Conservation (phyloP, 1,140 invertebrate species). For the Limonius californicus region DNA sequence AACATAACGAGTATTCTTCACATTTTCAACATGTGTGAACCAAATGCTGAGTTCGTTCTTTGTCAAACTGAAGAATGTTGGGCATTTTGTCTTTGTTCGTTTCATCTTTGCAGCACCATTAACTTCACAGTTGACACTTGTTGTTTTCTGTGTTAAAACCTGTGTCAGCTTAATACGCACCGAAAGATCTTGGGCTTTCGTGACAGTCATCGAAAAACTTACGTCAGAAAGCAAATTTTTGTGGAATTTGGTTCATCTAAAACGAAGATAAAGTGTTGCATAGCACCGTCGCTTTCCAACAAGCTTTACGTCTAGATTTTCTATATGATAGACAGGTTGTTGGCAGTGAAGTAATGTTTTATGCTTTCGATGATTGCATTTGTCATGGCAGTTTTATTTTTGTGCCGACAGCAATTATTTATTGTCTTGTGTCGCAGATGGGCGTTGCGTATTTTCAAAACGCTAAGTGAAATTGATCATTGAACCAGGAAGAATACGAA, state of each 20-base stretch:
- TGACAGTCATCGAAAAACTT: conserved; percentile 2
- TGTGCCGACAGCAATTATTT: background rate
- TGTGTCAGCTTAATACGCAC: conserved; percentile 31
- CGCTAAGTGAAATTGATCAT: no score
- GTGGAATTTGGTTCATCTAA: background rate
- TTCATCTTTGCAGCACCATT: conserved; percentile 30
- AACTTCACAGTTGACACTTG: conserved; percentile 36
- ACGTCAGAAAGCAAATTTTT: background rate
- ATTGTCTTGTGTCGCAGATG: background rate
- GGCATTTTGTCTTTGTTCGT: conserved; percentile 24
- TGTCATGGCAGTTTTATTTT: background rate
- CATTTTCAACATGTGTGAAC: conserved; percentile 33
- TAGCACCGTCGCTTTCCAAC: background rate
- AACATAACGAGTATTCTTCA: conserved; percentile 34
- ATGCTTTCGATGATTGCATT: conserved; percentile 5
- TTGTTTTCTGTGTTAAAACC: conserved; percentile 32
- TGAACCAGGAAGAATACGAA: conserved; percentile 1
- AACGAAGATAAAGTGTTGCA: background rate
- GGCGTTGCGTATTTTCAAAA: background rate
- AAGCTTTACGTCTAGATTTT: background rate
- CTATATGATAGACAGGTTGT: conserved; percentile 8
- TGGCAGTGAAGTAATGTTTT: conserved; percentile 1
- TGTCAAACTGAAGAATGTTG: conserved; percentile 18
- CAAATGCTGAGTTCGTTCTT: conserved; percentile 31
- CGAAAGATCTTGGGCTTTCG: conserved; percentile 9